Evolutionary conservation across 2,888 invertebrate genomes (phyloP).

Genomic region (Stegana nigrithorax): DNA sequence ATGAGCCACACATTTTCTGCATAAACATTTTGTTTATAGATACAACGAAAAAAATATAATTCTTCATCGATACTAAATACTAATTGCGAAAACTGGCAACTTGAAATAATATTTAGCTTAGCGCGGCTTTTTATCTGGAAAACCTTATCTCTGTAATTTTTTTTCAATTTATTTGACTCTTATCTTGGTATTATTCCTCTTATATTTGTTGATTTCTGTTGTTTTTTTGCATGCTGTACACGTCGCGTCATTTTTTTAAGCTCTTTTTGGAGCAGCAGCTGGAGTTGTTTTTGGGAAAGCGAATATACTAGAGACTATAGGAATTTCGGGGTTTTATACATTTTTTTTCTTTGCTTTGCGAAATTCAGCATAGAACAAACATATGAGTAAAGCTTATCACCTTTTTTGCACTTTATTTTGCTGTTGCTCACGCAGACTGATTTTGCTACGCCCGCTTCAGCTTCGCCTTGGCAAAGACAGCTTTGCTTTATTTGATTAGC

Average conservation of each 20-base stretch:
- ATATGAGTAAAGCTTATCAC: constrained; percentile 44
- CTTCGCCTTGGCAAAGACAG: too few relatives aligned
- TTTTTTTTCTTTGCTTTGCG: constrained; percentile 26
- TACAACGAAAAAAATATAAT: too few relatives aligned
- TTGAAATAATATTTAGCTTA: constrained; percentile 16
- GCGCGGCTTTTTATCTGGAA: background rate
- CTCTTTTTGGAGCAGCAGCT: too few relatives aligned
- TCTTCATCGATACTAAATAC: background rate
- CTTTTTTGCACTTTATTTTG: constrained; percentile 40
- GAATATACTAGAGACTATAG: constrained; percentile 11
- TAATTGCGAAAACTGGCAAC: background rate
- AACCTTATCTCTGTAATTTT: background rate
- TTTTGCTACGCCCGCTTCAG: too few relatives aligned
- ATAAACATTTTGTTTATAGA: constrained; percentile 21
- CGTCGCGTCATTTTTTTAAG: background rate
- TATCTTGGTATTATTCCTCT: constrained; percentile 45
- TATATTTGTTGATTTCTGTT: constrained; percentile 23
- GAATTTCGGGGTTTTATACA: constrained; percentile 20
- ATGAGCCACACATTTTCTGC: constrained; percentile 28
- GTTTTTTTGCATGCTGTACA: constrained; percentile 14
- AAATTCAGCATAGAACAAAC: constrained; percentile 20
- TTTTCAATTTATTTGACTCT: constrained; percentile 47
- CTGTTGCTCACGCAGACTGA: too few relatives aligned
- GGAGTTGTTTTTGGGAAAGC: too few relatives aligned
- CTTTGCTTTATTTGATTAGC: too few relatives aligned